phyloP scores from a whole-genome alignment of 2,797 vertebrate genomes.

The Rhabdophis nuchalis region DNA sequence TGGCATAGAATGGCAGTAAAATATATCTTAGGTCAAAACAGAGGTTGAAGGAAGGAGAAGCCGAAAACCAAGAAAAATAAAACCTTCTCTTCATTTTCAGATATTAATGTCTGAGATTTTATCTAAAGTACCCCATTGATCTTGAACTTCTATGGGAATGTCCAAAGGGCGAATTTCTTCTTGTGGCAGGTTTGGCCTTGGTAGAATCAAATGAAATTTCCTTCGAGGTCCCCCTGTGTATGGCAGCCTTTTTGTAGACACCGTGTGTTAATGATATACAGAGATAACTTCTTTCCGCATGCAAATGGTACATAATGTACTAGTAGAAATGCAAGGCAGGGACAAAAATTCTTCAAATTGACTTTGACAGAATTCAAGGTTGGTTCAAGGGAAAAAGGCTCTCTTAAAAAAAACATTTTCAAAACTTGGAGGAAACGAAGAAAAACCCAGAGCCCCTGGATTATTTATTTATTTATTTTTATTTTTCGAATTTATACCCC shows the following conservation, averaged over 20 bases:
- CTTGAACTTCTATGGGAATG: not conserved
- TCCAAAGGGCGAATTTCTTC: not conserved
- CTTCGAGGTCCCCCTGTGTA: not conserved
- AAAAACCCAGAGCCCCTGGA: not conserved
- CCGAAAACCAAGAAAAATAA: not conserved
- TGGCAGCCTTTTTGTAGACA: not conserved
- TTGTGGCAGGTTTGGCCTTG: not conserved
- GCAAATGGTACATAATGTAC: slow-evolving; percentile 17
- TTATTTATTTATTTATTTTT: too few relatives aligned
- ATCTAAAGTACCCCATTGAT: not conserved
- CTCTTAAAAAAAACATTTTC: not conserved
- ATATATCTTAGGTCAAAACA: not conserved
- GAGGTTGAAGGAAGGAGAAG: not conserved
- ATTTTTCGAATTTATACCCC: too few relatives aligned
- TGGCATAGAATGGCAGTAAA: not conserved
- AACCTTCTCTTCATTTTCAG: not conserved
- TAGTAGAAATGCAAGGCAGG: slow-evolving; percentile 21
- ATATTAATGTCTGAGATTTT: not conserved
- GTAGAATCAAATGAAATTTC: slow-evolving; percentile 11
- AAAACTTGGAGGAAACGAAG: not conserved
- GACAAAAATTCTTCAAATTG: slow-evolving; percentile 25
- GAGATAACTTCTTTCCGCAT: slow-evolving; percentile 10
- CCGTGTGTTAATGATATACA: slow-evolving; percentile 16
- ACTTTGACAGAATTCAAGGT: slow-evolving; percentile 3
- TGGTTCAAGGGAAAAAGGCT: not conserved